Conservation (phyloP, 1,140 invertebrate species). For the Sinonovacula constricta region DNA sequence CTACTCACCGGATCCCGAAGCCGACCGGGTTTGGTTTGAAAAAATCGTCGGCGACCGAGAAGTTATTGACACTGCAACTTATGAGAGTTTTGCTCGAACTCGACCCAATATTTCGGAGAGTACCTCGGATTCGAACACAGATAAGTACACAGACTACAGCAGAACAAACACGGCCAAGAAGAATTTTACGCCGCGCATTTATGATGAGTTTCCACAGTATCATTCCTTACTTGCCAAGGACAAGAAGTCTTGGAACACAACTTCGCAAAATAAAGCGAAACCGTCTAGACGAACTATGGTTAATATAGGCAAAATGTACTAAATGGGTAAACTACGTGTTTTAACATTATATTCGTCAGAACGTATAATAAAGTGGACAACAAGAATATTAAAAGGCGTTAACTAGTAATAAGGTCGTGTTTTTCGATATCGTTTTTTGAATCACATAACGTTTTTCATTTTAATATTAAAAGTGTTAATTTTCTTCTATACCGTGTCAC, state of each 20-base stretch:
- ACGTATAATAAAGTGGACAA: too few species aligned
- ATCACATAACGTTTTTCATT: too few species aligned
- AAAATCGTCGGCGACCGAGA: conserved; percentile 46
- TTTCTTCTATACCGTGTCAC: too few species aligned
- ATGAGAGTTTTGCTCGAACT: conserved; percentile 40
- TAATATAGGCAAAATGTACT: conserved; percentile 40
- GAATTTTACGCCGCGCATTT: conserved; percentile 31
- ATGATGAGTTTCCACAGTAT: conserved; percentile 35
- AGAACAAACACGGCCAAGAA: conserved; percentile 19
- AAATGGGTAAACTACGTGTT: too few species aligned
- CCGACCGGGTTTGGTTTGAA: conserved; percentile 47
- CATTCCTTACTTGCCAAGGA: conserved; percentile 15
- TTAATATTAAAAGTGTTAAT: too few species aligned
- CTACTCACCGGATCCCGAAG: conserved; percentile 15
- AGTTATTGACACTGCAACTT: conserved; percentile 30
- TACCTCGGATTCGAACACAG: conserved; percentile 15
- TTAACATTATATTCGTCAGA: too few species aligned
- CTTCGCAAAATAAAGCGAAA: conserved; percentile 8
- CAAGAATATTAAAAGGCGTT: too few species aligned
- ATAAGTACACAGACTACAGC: conserved; percentile 12
- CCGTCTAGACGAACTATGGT: not conserved
- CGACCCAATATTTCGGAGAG: conserved; percentile 17
- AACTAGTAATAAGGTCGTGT: too few species aligned
- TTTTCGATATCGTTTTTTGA: too few species aligned
- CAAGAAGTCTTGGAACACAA: not conserved